Percentiles rank a stretch among this genome's conserved stretches.
These are phyloP conservation scores for Caenorhabditis brenneri DNA, from an alignment of 1,140 invertebrate genomes.

Conservation along the genomic window DNA sequence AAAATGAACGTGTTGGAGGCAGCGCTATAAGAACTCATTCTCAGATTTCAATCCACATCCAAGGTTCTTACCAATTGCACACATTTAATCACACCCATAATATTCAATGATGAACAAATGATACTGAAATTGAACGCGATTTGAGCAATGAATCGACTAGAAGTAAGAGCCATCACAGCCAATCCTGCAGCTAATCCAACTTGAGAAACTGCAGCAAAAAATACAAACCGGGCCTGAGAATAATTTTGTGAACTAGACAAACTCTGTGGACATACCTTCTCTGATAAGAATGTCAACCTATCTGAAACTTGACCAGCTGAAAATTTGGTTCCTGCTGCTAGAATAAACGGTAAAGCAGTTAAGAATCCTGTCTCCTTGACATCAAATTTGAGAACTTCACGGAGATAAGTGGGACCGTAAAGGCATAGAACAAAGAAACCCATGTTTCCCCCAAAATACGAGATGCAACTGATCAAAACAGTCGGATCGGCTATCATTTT, in stretches of 20 bases:
- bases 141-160: no score
- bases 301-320: conserved; percentile 57
- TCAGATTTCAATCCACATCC: no score
- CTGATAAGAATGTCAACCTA: conserved; percentile 46
- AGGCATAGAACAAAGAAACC: conserved; percentile 46
- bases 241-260: no score
- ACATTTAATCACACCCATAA: no score
- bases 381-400: conserved; percentile 54
- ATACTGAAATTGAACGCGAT: no score
- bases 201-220: conserved; percentile 55
- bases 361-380: conserved; percentile 53
- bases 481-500: conserved; percentile 29
- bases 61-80: no score
- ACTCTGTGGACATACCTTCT: no score
- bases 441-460: conserved; percentile 35
- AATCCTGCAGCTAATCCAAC: conserved; percentile 52
- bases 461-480: conserved; percentile 41
- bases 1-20: no score
- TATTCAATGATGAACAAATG: neutral
- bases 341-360: conserved; percentile 54
- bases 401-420: conserved; percentile 59
- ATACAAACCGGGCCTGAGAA: conserved; percentile 51
- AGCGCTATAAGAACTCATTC: no score
- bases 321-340: conserved; percentile 51
- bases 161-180: conserved; percentile 50